phyloP scores from a whole-genome alignment of 92 coral and sea anemone species.

The Epizoanthus fatuus region DNA sequence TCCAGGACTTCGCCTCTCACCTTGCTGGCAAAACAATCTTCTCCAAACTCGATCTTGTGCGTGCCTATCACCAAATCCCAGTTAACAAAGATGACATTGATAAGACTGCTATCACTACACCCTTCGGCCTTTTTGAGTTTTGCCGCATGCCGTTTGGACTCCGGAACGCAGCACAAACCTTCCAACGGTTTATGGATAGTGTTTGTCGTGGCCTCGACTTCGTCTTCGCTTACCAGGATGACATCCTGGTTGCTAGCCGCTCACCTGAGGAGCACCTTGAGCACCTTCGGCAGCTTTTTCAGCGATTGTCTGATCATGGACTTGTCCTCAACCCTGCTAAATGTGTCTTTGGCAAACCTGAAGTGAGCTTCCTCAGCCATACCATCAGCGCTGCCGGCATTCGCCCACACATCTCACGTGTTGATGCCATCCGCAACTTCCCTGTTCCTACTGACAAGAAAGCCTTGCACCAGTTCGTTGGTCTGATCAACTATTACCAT shows the following conservation, averaged over 20 bases:
- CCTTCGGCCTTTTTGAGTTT: conserved; percentile 55
- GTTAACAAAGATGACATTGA: conserved; percentile 49
- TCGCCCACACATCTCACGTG: conserved; percentile 28
- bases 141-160: conserved; percentile 60
- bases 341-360: conserved; percentile 57
- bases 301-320: conserved; percentile 47
- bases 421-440: conserved; percentile 44
- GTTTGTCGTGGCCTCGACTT: conserved; percentile 52
- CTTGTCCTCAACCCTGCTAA: conserved; percentile 67
- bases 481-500: conserved; percentile 30
- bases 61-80: conserved; percentile 67
- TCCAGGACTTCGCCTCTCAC: conserved; percentile 56
- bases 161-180: conserved; percentile 58
- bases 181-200: conserved; percentile 53
- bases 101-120: conserved; percentile 52
- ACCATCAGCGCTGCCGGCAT: too few relatives aligned
- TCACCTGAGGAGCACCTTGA: conserved; percentile 33
- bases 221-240: conserved; percentile 27
- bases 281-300: conserved; percentile 56
- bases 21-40: conserved; percentile 57
- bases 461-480: conserved; percentile 18
- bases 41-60: conserved; percentile 43
- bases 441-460: conserved; percentile 53
- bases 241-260: too few relatives aligned
- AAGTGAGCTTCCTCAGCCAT: conserved; percentile 61